Percentiles rank a stretch among this genome's conserved stretches.
phyloP scores from a whole-genome alignment of 2,888 invertebrate genomes.

The Drosophila infuscata region DNA sequence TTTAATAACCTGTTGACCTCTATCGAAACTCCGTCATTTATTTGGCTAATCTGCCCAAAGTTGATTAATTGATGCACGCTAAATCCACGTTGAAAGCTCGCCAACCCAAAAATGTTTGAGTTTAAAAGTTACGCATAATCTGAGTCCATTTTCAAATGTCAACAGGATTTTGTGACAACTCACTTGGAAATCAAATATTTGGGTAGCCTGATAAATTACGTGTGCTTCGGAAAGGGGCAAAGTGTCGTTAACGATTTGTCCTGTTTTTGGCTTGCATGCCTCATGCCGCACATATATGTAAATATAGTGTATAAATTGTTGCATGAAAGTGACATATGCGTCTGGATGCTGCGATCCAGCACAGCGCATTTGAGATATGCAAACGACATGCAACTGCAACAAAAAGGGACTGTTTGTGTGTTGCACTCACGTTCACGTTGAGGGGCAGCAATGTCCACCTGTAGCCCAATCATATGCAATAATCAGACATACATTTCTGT shows the following conservation, averaged over 20 bases:
- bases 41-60: background rate
- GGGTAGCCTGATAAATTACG: constrained; percentile 39
- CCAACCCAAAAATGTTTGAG: background rate
- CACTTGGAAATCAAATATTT: constrained; percentile 33
- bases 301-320: constrained; percentile 15
- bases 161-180: constrained; percentile 10
- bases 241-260: constrained; percentile 2
- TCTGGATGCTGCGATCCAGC: background rate
- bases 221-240: constrained; percentile 5
- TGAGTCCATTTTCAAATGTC: constrained; percentile 30
- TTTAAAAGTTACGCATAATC: constrained; percentile 2
- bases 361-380: constrained; percentile 43
- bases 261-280: background rate
- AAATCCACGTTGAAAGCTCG: background rate
- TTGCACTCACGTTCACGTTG: constrained; percentile 14
- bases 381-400: constrained; percentile 52
- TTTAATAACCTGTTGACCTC: background rate
- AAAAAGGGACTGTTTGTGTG: constrained; percentile 4
- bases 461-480: constrained; percentile 46
- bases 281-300: background rate
- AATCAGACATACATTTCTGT: constrained; percentile 6
- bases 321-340: constrained; percentile 52
- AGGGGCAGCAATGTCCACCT: constrained; percentile 50
- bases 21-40: background rate
- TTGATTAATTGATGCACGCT: background rate